Base-by-base conservation (phyloP, 2,888 invertebrate genomes). In the Lasioglossum marginatum region DNA sequence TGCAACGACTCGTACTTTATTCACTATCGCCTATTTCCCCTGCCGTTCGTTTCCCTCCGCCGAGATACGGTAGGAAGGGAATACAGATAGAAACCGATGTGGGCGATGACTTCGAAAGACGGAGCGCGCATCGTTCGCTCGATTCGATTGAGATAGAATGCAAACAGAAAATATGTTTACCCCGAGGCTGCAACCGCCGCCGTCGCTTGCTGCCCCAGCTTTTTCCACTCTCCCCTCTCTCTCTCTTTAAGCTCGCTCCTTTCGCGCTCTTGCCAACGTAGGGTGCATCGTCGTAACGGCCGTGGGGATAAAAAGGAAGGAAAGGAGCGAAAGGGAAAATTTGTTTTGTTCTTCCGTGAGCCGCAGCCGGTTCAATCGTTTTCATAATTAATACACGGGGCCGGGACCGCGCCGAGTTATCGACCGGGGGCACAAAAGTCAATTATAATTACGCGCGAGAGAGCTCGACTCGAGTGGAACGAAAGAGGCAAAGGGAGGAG, bases 101-200 rank as follows among this genome's bases (percentile, higher is more conserved):
- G 76, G 66, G 27, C 66, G 81, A 81, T 40, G 77, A 72, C 79
- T 71, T 78, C 70, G 79, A 73, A 75, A 68, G 79, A 82, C 86
- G 86, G 70, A 37, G 70, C 52, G 85, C 71, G 71, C 71, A 60
- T 77, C 81, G 74, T 76, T 76, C 77, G 60, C 27, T 75, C 81
- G 83, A 86, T 77, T 86, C 81, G 87, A 81, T 78, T 75, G 77
- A 66, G 60, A 75, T 76, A 77, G 71, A 87, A 80, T 72, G 87
- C 79, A 74, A 80, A 83, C 83, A 68, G 87, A 76, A 87, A 87
- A 87, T 83, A 87, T 87, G 87, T 87, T 87, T 87, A 87, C 83
- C 83, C 27, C n/a, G 75, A 14, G 79, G 85, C 74, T 74, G 19
- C 48, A 37, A 27, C 43, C n/a, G 14, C 60, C 60, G 27, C 31